Evolutionary conservation across 2,888 invertebrate genomes (phyloP).

Genomic region (Leucophenga maculata): DNA sequence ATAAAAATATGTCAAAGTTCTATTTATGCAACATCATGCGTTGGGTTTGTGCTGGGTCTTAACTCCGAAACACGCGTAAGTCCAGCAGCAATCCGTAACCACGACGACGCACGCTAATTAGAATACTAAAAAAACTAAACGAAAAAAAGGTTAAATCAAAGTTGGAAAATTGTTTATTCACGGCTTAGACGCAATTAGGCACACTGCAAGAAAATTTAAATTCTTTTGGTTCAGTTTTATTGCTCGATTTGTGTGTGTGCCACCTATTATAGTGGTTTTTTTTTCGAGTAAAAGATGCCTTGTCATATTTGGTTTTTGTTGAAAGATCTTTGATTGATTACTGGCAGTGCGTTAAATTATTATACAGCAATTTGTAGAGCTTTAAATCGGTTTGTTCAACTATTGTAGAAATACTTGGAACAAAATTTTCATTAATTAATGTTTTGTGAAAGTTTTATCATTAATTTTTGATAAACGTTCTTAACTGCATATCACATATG

Average conservation of each 20-base stretch:
- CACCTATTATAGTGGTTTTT: slow-evolving; percentile 27
- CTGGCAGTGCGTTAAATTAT: slow-evolving; percentile 16
- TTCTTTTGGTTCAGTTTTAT: slow-evolving; percentile 47
- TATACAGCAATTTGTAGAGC: neutral
- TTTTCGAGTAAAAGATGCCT: slow-evolving; percentile 43
- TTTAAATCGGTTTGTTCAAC: neutral
- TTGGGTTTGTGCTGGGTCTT: slow-evolving; percentile 13
- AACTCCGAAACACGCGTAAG: slow-evolving; percentile 48
- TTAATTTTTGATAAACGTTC: slow-evolving; percentile 27
- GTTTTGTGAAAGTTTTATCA: slow-evolving; percentile 18
- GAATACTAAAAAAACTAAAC: slow-evolving; percentile 50
- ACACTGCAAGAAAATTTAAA: slow-evolving; percentile 47
- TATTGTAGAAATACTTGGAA: no score
- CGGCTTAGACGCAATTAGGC: slow-evolving; percentile 52
- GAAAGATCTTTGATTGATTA: slow-evolving; percentile 19
- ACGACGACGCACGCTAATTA: slow-evolving; percentile 60
- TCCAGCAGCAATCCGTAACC: slow-evolving; percentile 46
- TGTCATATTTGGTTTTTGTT: slow-evolving; percentile 44
- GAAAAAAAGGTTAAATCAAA: slow-evolving; percentile 1
- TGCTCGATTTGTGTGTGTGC: slow-evolving; percentile 35
- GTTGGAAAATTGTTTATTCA: slow-evolving; percentile 55
- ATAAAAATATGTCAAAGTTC: slow-evolving; percentile 59
- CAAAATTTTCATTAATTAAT: slow-evolving; percentile 6
- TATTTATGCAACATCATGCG: slow-evolving; percentile 41
- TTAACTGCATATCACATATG: neutral